Percentiles rank a stretch among this genome's conserved stretches.
Conservation (phyloP, 64 coral and sea anemone species). For the Dendrophyllia cribrosa region DNA sequence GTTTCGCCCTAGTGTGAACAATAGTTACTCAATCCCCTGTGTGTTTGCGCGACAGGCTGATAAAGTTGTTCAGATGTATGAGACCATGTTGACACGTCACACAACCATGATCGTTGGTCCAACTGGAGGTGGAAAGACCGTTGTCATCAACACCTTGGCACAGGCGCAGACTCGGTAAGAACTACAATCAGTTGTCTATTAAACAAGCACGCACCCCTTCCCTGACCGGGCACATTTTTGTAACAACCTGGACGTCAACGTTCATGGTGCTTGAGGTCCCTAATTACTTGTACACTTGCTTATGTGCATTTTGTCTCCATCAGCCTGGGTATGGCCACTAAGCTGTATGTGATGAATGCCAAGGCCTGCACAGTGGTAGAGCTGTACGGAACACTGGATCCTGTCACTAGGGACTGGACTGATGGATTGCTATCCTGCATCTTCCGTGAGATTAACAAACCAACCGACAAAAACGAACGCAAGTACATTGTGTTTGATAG, state of each 20-base stretch:
- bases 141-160: conserved; percentile 97
- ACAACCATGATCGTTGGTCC: conserved; percentile 99
- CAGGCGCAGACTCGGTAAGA: conserved; percentile 97
- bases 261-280: neutral
- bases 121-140: conserved; percentile 96
- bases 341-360: conserved; percentile 93
- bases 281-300: neutral
- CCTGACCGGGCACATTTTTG: neutral
- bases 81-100: conserved; percentile 98
- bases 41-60: conserved; percentile 75
- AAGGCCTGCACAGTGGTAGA: conserved; percentile 98
- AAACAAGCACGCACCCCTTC: no score
- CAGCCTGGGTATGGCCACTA: conserved; percentile 90
- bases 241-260: neutral
- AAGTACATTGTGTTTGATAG: conserved; percentile 99
- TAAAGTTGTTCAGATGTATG: conserved; percentile 99
- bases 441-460: conserved; percentile 99
- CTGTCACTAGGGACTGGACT: conserved; percentile 98
- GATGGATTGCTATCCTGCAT: conserved; percentile 96
- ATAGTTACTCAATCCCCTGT: neutral
- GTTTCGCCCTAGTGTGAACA: no score
- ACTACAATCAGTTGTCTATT: neutral
- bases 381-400: conserved; percentile 94
- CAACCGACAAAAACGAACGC: conserved; percentile 97
- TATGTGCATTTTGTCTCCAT: neutral